Percentiles rank a stretch among this genome's conserved stretches.
These are phyloP conservation scores for Manis pentadactyla DNA, from an alignment of 2,797 vertebrate species.

Conservation along the genomic window DNA sequence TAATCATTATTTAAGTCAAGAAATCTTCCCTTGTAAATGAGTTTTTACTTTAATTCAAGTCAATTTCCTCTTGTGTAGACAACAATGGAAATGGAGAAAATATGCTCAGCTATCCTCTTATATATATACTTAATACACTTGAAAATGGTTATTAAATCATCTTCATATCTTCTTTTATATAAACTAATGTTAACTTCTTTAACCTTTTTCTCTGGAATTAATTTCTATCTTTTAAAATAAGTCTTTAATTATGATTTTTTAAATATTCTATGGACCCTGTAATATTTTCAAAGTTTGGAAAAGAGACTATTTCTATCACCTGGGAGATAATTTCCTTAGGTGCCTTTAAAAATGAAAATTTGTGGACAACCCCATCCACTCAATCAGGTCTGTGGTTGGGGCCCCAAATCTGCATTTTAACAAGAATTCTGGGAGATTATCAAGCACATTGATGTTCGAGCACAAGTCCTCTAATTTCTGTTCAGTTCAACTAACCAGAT, in stretches of 20 bases:
- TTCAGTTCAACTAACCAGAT: not conserved
- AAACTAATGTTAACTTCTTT: not conserved
- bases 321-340: not conserved
- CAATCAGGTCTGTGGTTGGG: not conserved
- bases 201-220: not conserved
- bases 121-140: not conserved
- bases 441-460: not conserved
- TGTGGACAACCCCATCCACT: not conserved
- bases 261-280: not conserved
- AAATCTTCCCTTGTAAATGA: slow-evolving; percentile 39
- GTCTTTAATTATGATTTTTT: not conserved
- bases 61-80: not conserved
- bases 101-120: not conserved
- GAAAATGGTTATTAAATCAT: not conserved
- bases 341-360: not conserved
- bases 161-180: not conserved
- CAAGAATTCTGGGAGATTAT: not conserved
- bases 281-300: not conserved
- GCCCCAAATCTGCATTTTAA: not conserved
- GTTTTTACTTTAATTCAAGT: slow-evolving; percentile 36
- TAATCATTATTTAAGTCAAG: slow-evolving; percentile 29
- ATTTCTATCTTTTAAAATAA: not conserved
- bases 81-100: slow-evolving; percentile 44
- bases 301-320: not conserved
- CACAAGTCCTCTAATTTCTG: not conserved